Base-by-base conservation (phyloP, 2,113 vertebrate genomes). In the Jaculus jaculus region DNA sequence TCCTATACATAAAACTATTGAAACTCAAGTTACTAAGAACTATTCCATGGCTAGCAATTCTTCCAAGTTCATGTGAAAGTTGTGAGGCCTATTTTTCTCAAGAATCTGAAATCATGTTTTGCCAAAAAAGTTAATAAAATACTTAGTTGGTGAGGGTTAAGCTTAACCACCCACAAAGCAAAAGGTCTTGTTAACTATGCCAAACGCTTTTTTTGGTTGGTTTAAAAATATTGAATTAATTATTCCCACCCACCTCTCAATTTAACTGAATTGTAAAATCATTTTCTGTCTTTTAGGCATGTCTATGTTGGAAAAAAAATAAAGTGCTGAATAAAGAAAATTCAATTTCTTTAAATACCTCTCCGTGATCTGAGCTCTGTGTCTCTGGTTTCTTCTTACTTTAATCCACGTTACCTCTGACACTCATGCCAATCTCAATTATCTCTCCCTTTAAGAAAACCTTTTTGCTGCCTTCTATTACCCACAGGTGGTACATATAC, bases 1-100 rank as follows among this genome's bases (percentile, higher is more conserved):
- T 96, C 84, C 82, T 96, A 93, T 86, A 58, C 71, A 87, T 77
- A 42, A 82, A 97, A 80, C 87, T 65, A 82, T 66, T 87, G 89
- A 96, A 95, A 96, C 78, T 82, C 69, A 68, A 87, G 84, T 92
- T 87, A 88, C 81, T 61, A 34, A 90, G 69, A 94, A 60, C 1
- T 6, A 75, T 74, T 69, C 37, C 71, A 85, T 51, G 30, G 65
- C 84, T 90, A 91, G 83, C 18, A 94, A 94, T 81, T 84, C 78
- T 81, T 95, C 87, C 32, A 0, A 80, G 95, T 93, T 90, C 96
- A 87, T 91, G 54, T 85, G 82, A 90, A 90, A 90, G 65, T 39
- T 12, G 28, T 9, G 5, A 94, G 71, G 42, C 28, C 26, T 39
- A 73, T 80, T 95, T 89, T 92, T 65, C 91, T 83, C 69, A 61